Conservation (phyloP, 2,797 vertebrate species). For the Capromys pilorides region DNA sequence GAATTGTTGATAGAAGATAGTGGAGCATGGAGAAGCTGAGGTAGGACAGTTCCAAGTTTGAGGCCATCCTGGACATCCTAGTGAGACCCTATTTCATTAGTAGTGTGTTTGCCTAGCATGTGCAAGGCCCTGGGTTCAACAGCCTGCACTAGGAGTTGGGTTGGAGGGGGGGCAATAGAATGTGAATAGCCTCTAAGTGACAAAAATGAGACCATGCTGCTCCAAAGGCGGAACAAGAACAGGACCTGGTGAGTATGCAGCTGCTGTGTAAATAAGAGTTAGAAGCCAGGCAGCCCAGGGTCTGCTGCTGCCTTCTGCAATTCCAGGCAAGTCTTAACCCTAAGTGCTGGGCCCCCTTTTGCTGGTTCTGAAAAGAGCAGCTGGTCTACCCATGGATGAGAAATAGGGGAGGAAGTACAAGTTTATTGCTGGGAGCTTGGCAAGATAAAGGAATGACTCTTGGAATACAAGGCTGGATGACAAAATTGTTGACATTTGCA, state of each 20-base stretch:
- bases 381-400: neutral
- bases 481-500: neutral
- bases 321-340: neutral
- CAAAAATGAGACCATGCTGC: neutral
- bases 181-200: neutral
- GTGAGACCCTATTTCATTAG: neutral
- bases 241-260: neutral
- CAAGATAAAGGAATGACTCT: conserved; percentile 17
- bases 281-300: neutral
- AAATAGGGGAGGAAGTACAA: neutral
- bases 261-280: neutral
- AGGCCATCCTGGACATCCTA: neutral
- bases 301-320: conserved; percentile 8
- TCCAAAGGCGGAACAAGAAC: neutral
- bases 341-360: conserved; percentile 11
- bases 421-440: neutral
- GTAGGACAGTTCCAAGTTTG: neutral
- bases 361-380: conserved; percentile 45
- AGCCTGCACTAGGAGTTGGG: neutral
- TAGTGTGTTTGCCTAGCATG: neutral
- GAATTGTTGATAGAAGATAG: neutral
- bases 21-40: neutral
- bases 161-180: neutral
- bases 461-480: neutral
- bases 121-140: neutral